Base-by-base conservation (phyloP, 2,797 vertebrate species). In the Scleropages formosus region DNA sequence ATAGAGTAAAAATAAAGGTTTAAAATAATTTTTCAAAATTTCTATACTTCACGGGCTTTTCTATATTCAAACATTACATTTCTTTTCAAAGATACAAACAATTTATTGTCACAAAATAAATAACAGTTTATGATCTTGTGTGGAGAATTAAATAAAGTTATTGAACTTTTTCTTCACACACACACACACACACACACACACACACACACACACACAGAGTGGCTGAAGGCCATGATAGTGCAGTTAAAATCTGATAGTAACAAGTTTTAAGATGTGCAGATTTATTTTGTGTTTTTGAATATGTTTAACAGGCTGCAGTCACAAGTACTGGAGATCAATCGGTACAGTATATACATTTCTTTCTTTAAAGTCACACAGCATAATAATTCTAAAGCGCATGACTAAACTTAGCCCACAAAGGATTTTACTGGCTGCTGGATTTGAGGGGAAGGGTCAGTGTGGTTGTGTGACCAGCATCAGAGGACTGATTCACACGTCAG, bases 261-360 rank as follows among this genome's bases (percentile, higher is more conserved):
- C 86, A 90, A 85, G 84, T 0, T 89, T 82, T 88, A 87, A 88
- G 87, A 90, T 89, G 82, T 92, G 89, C 89, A 92, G 93, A 92
- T 94, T 93, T 90, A 94, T 87, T 93, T 84, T 93, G 92, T 93
- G 86, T 93, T 88, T 93, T 86, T 94, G 92, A 93, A 93, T 93
- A 92, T 94, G 92, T 92, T 92, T 92, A 92, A 94, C 93, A 94
- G 93, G 90, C 93, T 91, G 93, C 93, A 91, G 93, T 94, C 92
- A 92, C 92, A 92, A 93, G 93, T 91, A 92, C 93, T 92, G 92
- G 91, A 93, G 93, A 94, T 92, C 93, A 94, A 89, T 92, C 93
- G 92, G 93, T 94, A 94, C 92, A 93, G 93, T 94, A 94, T 94
- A 89, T 87, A 86, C 90, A 91, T 92, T 80, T 89, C 88, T 86